phyloP scores from a whole-genome alignment of 2,797 vertebrate genomes.

The Sparidentex hasta region DNA sequence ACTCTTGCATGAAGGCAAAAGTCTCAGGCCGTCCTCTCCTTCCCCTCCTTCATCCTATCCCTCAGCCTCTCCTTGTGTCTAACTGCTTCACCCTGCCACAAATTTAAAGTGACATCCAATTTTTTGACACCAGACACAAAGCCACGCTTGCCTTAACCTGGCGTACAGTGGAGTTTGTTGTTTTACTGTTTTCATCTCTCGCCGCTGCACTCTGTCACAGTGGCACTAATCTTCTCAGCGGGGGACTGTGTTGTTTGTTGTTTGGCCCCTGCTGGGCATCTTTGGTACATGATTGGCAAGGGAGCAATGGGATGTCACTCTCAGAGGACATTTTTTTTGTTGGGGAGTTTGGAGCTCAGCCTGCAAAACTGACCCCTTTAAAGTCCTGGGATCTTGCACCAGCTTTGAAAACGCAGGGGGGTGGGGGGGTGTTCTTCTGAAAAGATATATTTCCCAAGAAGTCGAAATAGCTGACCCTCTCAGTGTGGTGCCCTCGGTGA shows the following conservation, averaged over 20 bases:
- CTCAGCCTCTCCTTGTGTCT: slow-evolving; percentile 32
- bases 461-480: slow-evolving; percentile 30
- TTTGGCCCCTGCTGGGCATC: slow-evolving; percentile 47
- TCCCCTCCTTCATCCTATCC: slow-evolving; percentile 8
- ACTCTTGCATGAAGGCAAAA: slow-evolving; percentile 20
- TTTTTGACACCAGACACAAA: slow-evolving; percentile 39
- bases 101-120: slow-evolving; percentile 41
- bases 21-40: background rate
- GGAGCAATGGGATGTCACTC: slow-evolving; percentile 68
- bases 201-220: slow-evolving; percentile 37
- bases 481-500: slow-evolving; percentile 24
- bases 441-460: slow-evolving; percentile 32
- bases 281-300: slow-evolving; percentile 59
- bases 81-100: slow-evolving; percentile 23
- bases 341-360: slow-evolving; percentile 29
- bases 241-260: slow-evolving; percentile 49
- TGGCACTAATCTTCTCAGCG: slow-evolving; percentile 57
- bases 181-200: slow-evolving; percentile 43
- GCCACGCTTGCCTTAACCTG: slow-evolving; percentile 47
- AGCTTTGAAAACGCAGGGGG: slow-evolving; percentile 17
- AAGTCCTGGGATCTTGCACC: slow-evolving; percentile 22
- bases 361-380: slow-evolving; percentile 46
- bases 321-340: slow-evolving; percentile 37
- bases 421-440: slow-evolving; percentile 2
- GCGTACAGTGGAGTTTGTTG: slow-evolving; percentile 29